phyloP scores from a whole-genome alignment of 2,113 vertebrate genomes.

The Anhinga rufa region DNA sequence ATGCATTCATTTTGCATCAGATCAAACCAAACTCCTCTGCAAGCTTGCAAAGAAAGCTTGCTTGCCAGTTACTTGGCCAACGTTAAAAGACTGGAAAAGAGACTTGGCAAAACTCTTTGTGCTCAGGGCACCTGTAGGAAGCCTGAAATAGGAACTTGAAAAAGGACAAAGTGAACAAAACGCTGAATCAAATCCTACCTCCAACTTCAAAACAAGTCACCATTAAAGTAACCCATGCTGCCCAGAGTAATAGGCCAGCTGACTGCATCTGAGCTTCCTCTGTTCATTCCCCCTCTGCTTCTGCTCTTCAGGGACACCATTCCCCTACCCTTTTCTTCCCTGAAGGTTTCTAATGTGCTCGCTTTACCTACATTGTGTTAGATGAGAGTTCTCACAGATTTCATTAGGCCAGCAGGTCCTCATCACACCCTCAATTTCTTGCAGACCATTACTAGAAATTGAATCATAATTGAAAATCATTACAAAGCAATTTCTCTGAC shows the following conservation, averaged over 20 bases:
- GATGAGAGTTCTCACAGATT: neutral
- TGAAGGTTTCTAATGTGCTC: neutral
- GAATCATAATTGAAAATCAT: neutral
- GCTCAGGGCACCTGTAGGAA: neutral
- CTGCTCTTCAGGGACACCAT: neutral
- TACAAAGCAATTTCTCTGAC: neutral
- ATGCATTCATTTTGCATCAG: neutral
- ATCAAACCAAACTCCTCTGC: neutral
- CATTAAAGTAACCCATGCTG: neutral
- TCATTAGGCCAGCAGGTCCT: neutral
- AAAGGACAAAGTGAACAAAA: neutral
- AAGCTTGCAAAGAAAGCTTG: neutral
- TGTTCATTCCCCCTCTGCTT: neutral
- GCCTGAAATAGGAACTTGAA: neutral
- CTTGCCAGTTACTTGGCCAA: neutral
- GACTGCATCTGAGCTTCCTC: neutral
- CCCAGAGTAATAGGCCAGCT: neutral
- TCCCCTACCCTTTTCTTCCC: neutral
- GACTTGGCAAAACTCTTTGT: neutral
- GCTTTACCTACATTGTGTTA: neutral
- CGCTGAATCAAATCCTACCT: neutral
- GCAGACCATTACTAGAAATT: neutral
- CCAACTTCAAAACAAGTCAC: neutral
- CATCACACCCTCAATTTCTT: neutral
- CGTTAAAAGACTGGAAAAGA: constrained; percentile 23